Percentiles rank a stretch among this genome's conserved stretches.
These are phyloP conservation scores for Daktulosphaira vitifoliae DNA, from an alignment of 1,140 invertebrate species.

Conservation along the genomic window DNA sequence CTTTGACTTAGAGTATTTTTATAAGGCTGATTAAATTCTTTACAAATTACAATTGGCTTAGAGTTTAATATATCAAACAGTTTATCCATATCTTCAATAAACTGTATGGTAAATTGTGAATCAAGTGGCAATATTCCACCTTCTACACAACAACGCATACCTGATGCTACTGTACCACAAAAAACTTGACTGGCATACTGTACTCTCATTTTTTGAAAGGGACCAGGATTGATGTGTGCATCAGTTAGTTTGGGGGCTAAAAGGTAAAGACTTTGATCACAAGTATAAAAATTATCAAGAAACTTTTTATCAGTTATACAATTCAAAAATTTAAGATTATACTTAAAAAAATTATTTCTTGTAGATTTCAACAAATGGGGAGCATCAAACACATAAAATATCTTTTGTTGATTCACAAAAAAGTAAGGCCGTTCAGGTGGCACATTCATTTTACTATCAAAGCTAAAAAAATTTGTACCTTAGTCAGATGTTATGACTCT, in stretches of 20 bases:
- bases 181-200: neutral
- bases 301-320: neutral
- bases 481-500: neutral
- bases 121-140: neutral
- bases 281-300: neutral
- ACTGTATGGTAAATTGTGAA: neutral
- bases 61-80: constrained; percentile 8
- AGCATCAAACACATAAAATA: neutral
- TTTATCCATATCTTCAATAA: neutral
- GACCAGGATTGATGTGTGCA: neutral
- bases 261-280: neutral
- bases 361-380: constrained; percentile 1
- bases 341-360: neutral
- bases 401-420: neutral
- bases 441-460: neutral
- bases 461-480: neutral
- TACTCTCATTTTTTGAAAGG: neutral
- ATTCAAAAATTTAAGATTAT: neutral
- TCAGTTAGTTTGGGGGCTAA: neutral
- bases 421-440: neutral
- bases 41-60: too few species aligned
- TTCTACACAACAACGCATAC: neutral
- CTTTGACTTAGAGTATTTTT: neutral
- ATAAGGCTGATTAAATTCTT: neutral
- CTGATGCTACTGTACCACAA: neutral